Evolutionary conservation across 2,113 vertebrate species (phyloP).

Genomic region (Odontophorus gujanensis): DNA sequence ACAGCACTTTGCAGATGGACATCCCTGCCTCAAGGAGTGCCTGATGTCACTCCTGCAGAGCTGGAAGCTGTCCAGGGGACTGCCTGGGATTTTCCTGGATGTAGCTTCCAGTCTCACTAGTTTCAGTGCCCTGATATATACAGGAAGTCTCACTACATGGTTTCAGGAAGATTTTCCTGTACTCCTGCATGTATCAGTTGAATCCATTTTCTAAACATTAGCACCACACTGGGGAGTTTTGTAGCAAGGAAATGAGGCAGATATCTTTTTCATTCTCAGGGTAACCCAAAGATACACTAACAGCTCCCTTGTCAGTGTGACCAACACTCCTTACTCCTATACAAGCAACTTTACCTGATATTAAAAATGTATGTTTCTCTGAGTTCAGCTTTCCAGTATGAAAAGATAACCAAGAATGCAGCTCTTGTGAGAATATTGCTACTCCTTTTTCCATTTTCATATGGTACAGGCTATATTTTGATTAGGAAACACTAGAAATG

Average conservation of each 20-base stretch:
- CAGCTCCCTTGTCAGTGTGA: rapidly evolving
- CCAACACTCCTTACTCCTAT: neutral
- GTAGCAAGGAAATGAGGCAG: neutral
- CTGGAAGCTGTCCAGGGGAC: neutral
- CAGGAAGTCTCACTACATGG: neutral
- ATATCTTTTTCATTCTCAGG: neutral
- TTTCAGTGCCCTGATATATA: neutral
- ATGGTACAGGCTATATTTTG: neutral
- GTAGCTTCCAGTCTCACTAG: neutral
- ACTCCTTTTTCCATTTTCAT: neutral
- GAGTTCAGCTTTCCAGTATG: neutral
- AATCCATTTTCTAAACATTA: neutral
- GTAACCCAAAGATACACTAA: neutral
- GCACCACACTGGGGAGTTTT: rapidly evolving
- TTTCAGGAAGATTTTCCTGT: neutral
- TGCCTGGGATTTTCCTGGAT: neutral
- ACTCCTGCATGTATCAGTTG: neutral
- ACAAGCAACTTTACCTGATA: neutral
- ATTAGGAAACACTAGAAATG: neutral
- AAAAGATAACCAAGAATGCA: neutral
- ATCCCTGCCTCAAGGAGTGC: neutral
- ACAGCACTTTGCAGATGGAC: neutral
- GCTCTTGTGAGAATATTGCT: neutral
- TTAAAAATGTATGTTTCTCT: neutral
- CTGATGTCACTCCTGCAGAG: neutral